phyloP scores from a whole-genome alignment of 2,888 invertebrate species.

The Thyatira batis region DNA sequence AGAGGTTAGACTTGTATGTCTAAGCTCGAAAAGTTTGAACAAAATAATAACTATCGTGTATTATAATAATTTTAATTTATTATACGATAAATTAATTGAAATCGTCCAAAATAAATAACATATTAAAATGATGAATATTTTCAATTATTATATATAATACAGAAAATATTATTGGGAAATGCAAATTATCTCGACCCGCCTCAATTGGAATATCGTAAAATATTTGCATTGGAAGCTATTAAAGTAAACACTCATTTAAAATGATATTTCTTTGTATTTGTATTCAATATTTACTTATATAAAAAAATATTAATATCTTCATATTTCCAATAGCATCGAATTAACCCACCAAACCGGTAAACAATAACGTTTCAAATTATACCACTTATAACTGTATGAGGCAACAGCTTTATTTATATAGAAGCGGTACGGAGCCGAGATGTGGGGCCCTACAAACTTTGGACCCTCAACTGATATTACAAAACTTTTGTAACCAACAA shows the following conservation, averaged over 20 bases:
- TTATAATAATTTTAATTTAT: not conserved
- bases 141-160: not conserved
- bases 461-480: constrained; percentile 65
- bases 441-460: constrained; percentile 52
- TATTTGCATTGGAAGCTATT: not conserved
- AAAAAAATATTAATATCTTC: not conserved
- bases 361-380: not conserved
- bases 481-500: constrained; percentile 68
- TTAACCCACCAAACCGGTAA: not conserved
- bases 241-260: too few species aligned
- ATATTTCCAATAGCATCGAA: not conserved
- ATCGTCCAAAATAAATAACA: not conserved
- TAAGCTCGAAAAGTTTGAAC: not conserved
- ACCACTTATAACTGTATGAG: constrained; percentile 1
- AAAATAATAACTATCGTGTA: not conserved
- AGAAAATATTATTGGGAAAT: not conserved
- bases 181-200: not conserved
- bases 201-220: not conserved
- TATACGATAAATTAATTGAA: not conserved
- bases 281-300: not conserved
- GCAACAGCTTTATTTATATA: constrained; percentile 8
- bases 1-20: not conserved
- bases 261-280: too few species aligned
- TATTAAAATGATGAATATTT: not conserved
- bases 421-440: constrained; percentile 37